Evolutionary conservation across 2,797 vertebrate genomes (phyloP), one percentile per base, ranked within the genome.

Genomic region (Lithobates sylvaticus): DNA sequence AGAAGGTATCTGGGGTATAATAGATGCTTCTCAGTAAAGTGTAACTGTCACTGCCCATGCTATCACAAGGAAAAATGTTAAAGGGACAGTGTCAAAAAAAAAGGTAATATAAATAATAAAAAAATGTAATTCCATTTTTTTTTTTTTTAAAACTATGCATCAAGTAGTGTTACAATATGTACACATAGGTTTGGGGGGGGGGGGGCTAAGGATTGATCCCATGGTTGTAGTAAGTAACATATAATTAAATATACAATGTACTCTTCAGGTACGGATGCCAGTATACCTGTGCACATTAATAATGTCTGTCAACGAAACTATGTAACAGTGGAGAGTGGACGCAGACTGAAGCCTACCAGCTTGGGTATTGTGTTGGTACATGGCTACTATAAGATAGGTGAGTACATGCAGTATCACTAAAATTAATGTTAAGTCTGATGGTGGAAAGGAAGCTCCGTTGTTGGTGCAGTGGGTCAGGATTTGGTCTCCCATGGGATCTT

Each of bases 231-330:
- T 67, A 26, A 10, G 15, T 67, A 67, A 67, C 12, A 16, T 12
- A 10, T 32, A 79, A 69, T 68, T 34, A 68, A 54, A 68, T 74
- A 50, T 34, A 69, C 10, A 15, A 54, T 78, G n/a, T 89, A 29
- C 36, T 0, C 89, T 86, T 3, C 91, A 99, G 98, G 98, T 76
- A 99, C 98, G 3, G 98, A 99, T 67, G 98, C 98, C 89, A 99
- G 98, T 88, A 99, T 99, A 88, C 98, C 98, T 0, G 98, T 99
- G 44, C 98, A 99, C 91, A 98, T 99, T 89, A 99, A 98, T 91
- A 99, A 99, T 92, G 93, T 99, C 89, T 99, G 98, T 89, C 98
- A 99, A 90, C 95, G 98, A 86, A 99, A 99, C 92, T 99, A 99
- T 0, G 98, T 99, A 81, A 98, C 95, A 0, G 97, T 99, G 84